Conservation (phyloP, 2,797 vertebrate species). For the Catamblyrhynchus diadema region DNA sequence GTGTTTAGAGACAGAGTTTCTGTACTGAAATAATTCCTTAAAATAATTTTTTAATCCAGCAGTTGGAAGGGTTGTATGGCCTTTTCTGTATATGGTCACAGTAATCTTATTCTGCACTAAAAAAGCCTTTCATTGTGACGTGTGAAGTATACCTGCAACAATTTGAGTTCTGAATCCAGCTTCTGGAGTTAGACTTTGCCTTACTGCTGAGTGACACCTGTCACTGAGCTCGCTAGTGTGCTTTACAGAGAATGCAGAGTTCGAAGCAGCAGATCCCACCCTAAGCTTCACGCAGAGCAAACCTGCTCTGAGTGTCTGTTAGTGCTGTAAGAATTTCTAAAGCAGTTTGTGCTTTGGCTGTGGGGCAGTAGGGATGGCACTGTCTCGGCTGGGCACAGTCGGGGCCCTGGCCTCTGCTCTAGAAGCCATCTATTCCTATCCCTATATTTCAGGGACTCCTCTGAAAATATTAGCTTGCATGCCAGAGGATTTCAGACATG, state of each 20-base stretch:
- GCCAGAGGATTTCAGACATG: slow-evolving; percentile 31
- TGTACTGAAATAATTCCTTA: not conserved
- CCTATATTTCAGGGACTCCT: not conserved
- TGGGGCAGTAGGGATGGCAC: not conserved
- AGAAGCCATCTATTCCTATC: not conserved
- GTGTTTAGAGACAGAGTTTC: not conserved
- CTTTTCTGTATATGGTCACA: not conserved
- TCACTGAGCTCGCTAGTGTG: not conserved
- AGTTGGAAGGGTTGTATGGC: not conserved
- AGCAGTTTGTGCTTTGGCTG: not conserved
- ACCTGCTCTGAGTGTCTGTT: not conserved
- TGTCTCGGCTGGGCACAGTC: not conserved
- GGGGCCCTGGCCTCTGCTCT: rapidly evolving
- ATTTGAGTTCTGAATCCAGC: not conserved
- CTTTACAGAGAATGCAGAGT: not conserved
- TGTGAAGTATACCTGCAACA: not conserved
- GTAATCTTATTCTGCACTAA: not conserved
- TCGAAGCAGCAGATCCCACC: not conserved
- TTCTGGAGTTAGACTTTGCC: not conserved
- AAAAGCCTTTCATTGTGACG: not conserved
- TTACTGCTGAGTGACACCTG: not conserved
- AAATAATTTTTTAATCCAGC: not conserved
- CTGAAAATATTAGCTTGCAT: slow-evolving; percentile 7
- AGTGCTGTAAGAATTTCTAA: not conserved
- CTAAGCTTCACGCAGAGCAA: not conserved